Percentiles rank a stretch among this genome's conserved stretches.
These are phyloP conservation scores for Dasypolia templi DNA, from an alignment of 2,888 invertebrate species.

Conservation along the genomic window DNA sequence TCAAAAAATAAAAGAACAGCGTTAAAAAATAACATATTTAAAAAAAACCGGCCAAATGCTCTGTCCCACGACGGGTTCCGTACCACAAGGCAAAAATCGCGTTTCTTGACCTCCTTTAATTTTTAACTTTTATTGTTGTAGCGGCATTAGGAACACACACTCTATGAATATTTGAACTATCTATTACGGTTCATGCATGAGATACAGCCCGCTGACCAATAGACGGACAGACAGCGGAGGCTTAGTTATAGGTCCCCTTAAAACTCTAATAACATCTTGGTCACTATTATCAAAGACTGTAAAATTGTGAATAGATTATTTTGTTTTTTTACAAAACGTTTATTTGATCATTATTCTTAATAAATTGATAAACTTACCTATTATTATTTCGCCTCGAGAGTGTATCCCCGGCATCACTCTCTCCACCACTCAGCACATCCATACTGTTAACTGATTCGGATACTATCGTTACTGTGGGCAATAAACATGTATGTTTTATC, in stretches of 20 bases:
- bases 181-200: no score
- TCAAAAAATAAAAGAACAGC: background rate
- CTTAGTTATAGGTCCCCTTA: background rate
- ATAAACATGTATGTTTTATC: constrained; percentile 20
- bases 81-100: no score
- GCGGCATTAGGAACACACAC: no score
- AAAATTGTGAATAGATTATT: background rate
- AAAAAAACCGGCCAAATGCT: no score
- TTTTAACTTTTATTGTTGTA: no score
- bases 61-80: no score
- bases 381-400: constrained; percentile 87
- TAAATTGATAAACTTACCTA: constrained; percentile 71
- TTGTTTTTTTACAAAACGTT: background rate
- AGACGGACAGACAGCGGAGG: no score
- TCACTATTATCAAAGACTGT: background rate
- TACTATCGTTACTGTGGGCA: constrained; percentile 79
- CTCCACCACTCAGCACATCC: constrained; percentile 88
- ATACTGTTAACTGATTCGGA: constrained; percentile 87
- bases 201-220: no score
- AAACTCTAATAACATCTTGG: background rate
- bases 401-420: constrained; percentile 87
- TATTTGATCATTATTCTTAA: background rate
- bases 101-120: no score
- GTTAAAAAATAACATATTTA: background rate
- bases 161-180: no score